Conservation (phyloP, 2,113 vertebrate species). For the Asarcornis scutulata region DNA sequence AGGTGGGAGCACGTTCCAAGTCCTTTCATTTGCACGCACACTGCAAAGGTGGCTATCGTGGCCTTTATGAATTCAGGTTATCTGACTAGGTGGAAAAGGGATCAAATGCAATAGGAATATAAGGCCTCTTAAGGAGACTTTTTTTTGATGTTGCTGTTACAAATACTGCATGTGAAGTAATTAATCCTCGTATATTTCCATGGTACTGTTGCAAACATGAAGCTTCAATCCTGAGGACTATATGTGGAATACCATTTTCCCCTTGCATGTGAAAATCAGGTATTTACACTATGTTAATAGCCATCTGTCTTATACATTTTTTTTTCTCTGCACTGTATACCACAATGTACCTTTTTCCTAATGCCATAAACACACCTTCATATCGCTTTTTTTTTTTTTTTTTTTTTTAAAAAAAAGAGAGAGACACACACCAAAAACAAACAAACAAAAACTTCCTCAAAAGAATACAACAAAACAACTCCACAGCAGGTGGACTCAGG, state of each 20-base stretch:
- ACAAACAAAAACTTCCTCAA: background rate
- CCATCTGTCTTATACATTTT: constrained; percentile 66
- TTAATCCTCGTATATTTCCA: background rate
- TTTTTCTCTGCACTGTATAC: constrained; percentile 28
- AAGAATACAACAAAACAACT: constrained; percentile 57
- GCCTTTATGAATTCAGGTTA: background rate
- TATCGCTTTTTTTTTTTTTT: background rate
- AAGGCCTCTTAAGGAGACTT: background rate
- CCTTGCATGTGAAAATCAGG: constrained; percentile 27
- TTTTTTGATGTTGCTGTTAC: background rate
- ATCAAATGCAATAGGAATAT: background rate
- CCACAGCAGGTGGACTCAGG: constrained; percentile 62
- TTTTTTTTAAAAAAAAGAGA: background rate
- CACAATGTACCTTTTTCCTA: constrained; percentile 58
- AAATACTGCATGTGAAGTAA: background rate
- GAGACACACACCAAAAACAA: no score
- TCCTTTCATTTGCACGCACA: rapidly evolving
- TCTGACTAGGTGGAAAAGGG: background rate
- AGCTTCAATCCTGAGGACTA: background rate
- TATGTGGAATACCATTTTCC: constrained; percentile 26
- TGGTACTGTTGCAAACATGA: background rate
- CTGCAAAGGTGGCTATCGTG: background rate
- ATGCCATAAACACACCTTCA: constrained; percentile 69
- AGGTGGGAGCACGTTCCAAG: background rate
- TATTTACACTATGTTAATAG: constrained; percentile 16